Evolutionary conservation across 1,140 invertebrate species (phyloP).

Genomic region (Oryctes rhinoceros): DNA sequence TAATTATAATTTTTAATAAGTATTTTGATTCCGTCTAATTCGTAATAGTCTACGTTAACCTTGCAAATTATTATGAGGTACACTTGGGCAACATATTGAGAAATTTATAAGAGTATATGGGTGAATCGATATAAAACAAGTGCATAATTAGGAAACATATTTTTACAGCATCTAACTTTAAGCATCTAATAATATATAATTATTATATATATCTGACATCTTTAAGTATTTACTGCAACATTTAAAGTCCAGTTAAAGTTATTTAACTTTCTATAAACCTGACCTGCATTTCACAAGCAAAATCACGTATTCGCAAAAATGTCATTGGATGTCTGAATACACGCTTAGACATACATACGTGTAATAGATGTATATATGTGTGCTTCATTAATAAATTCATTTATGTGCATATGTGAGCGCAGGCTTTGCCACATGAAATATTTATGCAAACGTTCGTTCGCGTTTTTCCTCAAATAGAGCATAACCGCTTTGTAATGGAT

Average conservation of each 20-base stretch:
- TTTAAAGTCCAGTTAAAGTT: background rate
- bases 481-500: constrained; percentile 30
- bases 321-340: background rate
- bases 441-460: background rate
- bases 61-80: too few species aligned
- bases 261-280: constrained; percentile 29
- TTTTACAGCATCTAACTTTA: too few species aligned
- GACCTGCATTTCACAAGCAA: constrained; percentile 20
- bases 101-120: too few species aligned
- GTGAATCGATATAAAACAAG: too few species aligned
- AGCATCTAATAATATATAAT: too few species aligned
- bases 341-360: background rate
- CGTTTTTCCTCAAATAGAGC: constrained; percentile 31
- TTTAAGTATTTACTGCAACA: background rate
- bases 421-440: background rate
- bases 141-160: too few species aligned
- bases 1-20: too few species aligned
- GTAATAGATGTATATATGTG: constrained; percentile 5
- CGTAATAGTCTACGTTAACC: too few species aligned
- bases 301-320: constrained; percentile 8
- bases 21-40: too few species aligned
- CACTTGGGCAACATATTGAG: too few species aligned
- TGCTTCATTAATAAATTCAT: background rate
- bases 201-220: background rate
- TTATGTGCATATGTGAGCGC: background rate